Percentiles rank a stretch among this genome's conserved stretches.
Conservation (phyloP, 2,888 invertebrate species). For the Pandemis corylana region DNA sequence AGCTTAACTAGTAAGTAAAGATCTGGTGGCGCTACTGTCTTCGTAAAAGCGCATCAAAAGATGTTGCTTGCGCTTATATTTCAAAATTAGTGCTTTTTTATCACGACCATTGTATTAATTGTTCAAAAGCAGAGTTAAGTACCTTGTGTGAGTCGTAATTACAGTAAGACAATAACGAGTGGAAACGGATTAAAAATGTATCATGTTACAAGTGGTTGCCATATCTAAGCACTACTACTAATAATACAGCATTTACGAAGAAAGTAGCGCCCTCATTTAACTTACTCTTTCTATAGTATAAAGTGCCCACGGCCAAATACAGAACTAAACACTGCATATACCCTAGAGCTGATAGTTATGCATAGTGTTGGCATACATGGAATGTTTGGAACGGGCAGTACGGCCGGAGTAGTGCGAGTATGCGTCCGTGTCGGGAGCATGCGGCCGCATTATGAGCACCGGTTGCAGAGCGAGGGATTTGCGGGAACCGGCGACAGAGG, state of each 20-base stretch:
- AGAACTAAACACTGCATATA: neutral
- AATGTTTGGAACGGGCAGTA: conserved; percentile 86
- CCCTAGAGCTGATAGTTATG: conserved; percentile 88
- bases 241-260: neutral
- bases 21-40: neutral
- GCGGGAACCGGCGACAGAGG: conserved; percentile 93
- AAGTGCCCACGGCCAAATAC: neutral
- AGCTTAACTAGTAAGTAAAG: neutral
- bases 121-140: too few relatives aligned
- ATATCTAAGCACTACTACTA: too few relatives aligned
- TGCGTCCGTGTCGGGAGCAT: conserved; percentile 87
- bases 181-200: neutral
- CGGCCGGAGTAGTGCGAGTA: conserved; percentile 92
- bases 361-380: conserved; percentile 87
- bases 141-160: too few relatives aligned
- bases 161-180: too few relatives aligned
- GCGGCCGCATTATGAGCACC: conserved; percentile 91
- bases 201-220: neutral
- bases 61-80: too few relatives aligned
- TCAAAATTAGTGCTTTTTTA: too few relatives aligned
- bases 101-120: too few relatives aligned
- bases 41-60: neutral
- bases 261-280: neutral
- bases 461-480: conserved; percentile 95
- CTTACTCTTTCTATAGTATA: neutral